Conservation (phyloP, 2,113 vertebrate genomes). For the Carassius gibelio region DNA sequence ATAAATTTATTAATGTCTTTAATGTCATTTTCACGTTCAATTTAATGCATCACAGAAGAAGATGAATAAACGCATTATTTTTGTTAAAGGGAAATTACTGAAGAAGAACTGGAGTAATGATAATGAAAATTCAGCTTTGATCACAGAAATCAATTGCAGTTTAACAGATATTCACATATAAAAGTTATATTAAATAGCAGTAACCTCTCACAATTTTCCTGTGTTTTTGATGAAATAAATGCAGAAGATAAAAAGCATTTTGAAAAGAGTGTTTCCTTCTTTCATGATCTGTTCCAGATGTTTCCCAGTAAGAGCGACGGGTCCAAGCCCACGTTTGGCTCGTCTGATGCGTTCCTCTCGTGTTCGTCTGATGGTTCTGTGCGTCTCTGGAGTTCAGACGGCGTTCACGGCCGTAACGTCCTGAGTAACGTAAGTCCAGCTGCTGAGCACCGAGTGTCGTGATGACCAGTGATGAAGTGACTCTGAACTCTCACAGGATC, state of each 20-base stretch:
- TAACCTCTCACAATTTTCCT: background rate
- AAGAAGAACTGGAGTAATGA: background rate
- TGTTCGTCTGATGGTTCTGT: conserved; percentile 94
- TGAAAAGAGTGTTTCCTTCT: no score
- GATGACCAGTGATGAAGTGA: background rate
- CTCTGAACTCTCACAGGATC: conserved; percentile 76
- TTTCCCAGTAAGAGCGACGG: conserved; percentile 85
- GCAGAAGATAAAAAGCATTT: no score
- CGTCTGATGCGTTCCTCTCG: conserved; percentile 85
- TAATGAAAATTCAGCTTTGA: background rate
- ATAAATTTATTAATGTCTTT: no score
- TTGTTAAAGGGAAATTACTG: no score
- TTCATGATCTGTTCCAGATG: conserved; percentile 70
- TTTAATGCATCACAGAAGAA: no score
- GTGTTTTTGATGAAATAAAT: background rate
- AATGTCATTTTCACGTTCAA: no score
- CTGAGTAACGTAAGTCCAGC: conserved; percentile 84
- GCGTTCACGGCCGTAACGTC: conserved; percentile 77
- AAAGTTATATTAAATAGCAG: background rate
- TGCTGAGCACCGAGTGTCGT: background rate
- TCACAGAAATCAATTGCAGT: background rate
- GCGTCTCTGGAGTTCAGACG: conserved; percentile 85
- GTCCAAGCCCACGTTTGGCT: background rate
- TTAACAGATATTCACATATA: background rate
- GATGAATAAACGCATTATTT: no score